These are phyloP conservation scores for Smithornis capensis DNA, from an alignment of 2,113 vertebrate genomes.

Conservation along the genomic window DNA sequence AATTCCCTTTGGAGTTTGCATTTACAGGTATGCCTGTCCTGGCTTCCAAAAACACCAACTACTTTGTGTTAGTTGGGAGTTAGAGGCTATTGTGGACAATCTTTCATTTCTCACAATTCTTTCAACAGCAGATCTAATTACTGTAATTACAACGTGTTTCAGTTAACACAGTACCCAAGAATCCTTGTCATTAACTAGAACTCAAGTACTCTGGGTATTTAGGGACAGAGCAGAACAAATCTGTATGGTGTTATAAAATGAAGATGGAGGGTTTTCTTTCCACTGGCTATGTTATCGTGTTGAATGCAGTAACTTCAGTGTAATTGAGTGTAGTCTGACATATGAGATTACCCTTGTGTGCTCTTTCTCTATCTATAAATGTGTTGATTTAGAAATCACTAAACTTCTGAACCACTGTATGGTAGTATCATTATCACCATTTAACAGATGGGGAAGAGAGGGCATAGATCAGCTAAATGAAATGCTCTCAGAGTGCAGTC, in stretches of 20 bases:
- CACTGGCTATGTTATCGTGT: neutral
- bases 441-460: neutral
- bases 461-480: neutral
- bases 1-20: neutral
- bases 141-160: neutral
- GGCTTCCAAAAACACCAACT: neutral
- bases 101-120: neutral
- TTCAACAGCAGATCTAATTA: neutral
- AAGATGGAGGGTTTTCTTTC: neutral
- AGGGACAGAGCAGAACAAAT: neutral
- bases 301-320: neutral
- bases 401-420: neutral
- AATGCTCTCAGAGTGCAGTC: neutral
- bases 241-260: neutral
- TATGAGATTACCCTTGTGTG: neutral
- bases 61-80: neutral
- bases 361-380: neutral
- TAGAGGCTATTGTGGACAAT: neutral
- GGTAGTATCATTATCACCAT: neutral
- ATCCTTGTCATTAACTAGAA: neutral
- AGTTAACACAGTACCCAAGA: neutral
- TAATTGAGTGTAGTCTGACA: neutral
- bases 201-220: neutral
- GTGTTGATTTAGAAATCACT: conserved; percentile 2
- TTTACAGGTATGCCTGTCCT: neutral